These are phyloP conservation scores for Epinotia bilunana DNA, from an alignment of 2,888 invertebrate species.

Conservation along the genomic window DNA sequence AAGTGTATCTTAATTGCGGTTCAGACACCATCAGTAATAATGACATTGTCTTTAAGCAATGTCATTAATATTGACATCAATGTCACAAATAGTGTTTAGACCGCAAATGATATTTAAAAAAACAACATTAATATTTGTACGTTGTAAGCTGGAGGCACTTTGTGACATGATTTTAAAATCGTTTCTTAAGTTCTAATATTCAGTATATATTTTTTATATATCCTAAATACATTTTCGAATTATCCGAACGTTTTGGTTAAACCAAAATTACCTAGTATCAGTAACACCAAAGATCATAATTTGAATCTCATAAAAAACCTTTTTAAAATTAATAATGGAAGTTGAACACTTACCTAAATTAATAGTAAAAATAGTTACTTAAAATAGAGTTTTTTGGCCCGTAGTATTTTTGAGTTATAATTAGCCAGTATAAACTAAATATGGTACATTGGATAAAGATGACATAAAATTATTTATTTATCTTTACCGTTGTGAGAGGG, in stretches of 20 bases:
- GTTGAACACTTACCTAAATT: too few relatives aligned
- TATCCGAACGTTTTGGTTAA: background rate
- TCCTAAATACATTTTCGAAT: background rate
- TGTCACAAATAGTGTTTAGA: too few relatives aligned
- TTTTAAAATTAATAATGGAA: background rate
- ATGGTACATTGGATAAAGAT: too few relatives aligned
- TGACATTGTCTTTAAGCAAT: too few relatives aligned
- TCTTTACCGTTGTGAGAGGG: too few relatives aligned
- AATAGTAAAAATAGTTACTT: too few relatives aligned
- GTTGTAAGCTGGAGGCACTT: constrained; percentile 10
- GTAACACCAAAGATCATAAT: background rate
- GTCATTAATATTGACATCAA: too few relatives aligned
- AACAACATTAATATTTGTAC: background rate
- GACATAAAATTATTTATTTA: too few relatives aligned
- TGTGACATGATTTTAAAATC: constrained; percentile 22
- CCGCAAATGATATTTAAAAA: background rate
- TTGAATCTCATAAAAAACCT: constrained; percentile 26
- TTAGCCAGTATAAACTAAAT: too few relatives aligned
- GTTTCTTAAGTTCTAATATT: background rate
- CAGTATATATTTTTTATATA: background rate
- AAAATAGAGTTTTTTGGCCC: too few relatives aligned
- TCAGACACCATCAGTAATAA: background rate
- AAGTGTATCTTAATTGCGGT: too few relatives aligned
- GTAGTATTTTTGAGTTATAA: too few relatives aligned
- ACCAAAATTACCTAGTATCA: constrained; percentile 29